phyloP scores from a whole-genome alignment of 1,140 invertebrate species.

The Penaeus vannamei region DNA sequence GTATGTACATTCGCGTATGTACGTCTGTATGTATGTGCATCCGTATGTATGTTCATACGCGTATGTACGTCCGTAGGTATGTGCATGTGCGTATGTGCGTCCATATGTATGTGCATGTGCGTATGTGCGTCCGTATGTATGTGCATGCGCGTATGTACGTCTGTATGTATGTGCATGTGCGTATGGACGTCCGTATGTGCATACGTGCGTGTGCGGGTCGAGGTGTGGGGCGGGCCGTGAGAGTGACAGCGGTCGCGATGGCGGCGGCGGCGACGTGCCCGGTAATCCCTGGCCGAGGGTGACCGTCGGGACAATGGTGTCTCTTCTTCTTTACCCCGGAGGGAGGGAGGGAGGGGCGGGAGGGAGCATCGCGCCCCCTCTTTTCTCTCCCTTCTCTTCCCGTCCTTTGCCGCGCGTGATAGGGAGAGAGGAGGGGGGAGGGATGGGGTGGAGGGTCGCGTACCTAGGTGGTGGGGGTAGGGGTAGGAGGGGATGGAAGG shows the following conservation, averaged over 20 bases:
- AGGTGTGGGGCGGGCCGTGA: no score
- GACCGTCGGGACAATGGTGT: not conserved
- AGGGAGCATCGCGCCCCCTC: constrained; percentile 5
- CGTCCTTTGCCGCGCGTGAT: not conserved
- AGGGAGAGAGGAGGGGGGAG: not conserved
- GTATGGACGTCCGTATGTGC: not conserved
- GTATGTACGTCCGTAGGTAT: not conserved
- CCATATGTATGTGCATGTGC: not conserved
- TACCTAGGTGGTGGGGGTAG: not conserved
- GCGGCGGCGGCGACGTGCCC: no score
- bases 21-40: no score
- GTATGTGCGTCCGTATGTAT: not conserved
- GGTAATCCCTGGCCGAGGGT: constrained; percentile 22
- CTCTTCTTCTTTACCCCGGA: not conserved
- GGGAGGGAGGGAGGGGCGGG: not conserved
- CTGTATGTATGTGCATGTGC: constrained; percentile 1
- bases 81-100: not conserved
- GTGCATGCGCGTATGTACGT: not conserved
- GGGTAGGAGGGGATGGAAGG: not conserved
- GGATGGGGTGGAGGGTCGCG: not conserved
- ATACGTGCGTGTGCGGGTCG: constrained; percentile 5
- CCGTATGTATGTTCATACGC: not conserved
- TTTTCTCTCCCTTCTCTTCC: not conserved
- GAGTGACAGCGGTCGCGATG: no score
- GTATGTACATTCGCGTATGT: no score